Percentiles rank a stretch among this genome's conserved stretches.
Conservation (phyloP, 2,113 vertebrate species). For the Cochlearius cochlearius region DNA sequence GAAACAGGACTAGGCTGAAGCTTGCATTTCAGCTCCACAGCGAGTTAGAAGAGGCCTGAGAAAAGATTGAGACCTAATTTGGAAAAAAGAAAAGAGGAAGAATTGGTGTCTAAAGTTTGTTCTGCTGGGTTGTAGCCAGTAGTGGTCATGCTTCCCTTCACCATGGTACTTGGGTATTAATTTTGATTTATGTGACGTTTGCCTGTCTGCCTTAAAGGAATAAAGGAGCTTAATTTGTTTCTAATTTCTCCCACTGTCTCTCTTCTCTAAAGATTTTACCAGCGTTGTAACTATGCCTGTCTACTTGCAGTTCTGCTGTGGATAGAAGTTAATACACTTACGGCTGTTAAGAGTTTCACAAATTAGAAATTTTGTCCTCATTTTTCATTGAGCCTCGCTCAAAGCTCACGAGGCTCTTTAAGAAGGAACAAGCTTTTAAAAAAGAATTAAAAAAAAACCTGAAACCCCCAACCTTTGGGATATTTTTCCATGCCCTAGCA, state of each 20-base stretch:
- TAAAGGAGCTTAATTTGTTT: neutral
- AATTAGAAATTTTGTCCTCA: neutral
- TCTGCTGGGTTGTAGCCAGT: conserved; percentile 15
- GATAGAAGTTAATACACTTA: fast-evolving
- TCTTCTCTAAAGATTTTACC: neutral
- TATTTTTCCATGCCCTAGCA: neutral
- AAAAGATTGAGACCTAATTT: conserved; percentile 36
- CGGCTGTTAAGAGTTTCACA: neutral
- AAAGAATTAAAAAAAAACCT: neutral
- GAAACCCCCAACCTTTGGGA: neutral
- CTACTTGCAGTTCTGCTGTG: neutral
- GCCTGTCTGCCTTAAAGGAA: neutral
- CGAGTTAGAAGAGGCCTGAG: neutral
- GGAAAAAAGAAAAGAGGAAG: conserved; percentile 34
- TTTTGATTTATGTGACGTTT: neutral
- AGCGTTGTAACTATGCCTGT: fast-evolving
- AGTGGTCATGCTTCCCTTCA: conserved; percentile 1
- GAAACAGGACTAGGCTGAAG: neutral
- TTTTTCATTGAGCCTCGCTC: neutral
- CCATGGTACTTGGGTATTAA: neutral
- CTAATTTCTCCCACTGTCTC: neutral
- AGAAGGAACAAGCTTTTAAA: neutral
- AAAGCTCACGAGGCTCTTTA: neutral
- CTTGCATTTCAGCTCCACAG: neutral
- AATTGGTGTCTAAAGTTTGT: conserved; percentile 4